phyloP scores from a whole-genome alignment of 2,113 vertebrate species.

The Macrotis lagotis region DNA sequence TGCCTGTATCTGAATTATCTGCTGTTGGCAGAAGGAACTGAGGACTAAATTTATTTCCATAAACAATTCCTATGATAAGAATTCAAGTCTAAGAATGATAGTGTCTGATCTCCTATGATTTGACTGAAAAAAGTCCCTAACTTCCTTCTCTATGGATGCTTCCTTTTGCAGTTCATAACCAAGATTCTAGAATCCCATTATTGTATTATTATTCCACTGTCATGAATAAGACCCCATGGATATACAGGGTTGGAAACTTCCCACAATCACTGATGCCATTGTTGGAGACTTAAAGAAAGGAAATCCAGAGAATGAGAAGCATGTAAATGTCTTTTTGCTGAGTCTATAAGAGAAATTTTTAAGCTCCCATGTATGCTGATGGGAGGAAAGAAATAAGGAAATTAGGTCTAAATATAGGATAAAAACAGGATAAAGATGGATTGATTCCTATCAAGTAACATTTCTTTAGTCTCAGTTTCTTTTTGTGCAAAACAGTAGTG shows the following conservation, averaged over 20 bases:
- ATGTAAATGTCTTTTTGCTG: neutral
- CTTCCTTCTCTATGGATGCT: constrained; percentile 8
- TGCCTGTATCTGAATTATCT: constrained; percentile 57
- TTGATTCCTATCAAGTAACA: neutral
- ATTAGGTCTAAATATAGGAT: neutral
- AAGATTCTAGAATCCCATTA: constrained; percentile 24
- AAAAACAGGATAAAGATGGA: neutral
- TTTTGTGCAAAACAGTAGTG: neutral
- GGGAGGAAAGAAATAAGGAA: neutral
- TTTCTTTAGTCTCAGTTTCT: neutral
- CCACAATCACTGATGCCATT: neutral
- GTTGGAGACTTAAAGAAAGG: neutral
- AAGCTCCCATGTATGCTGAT: neutral
- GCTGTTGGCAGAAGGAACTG: constrained; percentile 55
- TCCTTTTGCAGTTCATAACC: neutral
- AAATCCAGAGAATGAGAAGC: neutral
- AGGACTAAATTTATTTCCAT: constrained; percentile 64
- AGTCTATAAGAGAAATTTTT: neutral
- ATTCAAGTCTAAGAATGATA: constrained; percentile 22
- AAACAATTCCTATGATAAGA: constrained; percentile 43
- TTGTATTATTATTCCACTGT: neutral
- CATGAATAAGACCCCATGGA: constrained; percentile 4
- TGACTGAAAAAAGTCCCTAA: constrained; percentile 50
- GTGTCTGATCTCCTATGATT: constrained; percentile 28
- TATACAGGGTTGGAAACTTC: neutral